Conservation (phyloP, 2,113 vertebrate species). For the Epinephelus cyanopodus region DNA sequence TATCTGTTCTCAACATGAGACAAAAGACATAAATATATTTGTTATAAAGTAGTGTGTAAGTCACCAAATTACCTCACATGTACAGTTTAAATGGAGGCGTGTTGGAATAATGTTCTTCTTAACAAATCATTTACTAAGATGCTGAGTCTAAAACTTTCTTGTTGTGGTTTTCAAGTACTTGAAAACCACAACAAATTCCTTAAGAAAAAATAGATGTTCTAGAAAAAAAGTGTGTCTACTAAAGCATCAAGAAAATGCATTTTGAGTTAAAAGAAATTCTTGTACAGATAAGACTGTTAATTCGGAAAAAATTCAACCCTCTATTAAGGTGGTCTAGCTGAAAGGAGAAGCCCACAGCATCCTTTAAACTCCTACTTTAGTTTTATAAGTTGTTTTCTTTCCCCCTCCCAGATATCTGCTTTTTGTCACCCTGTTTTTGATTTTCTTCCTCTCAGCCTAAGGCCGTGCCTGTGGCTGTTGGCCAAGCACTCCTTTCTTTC, state of each 20-base stretch:
- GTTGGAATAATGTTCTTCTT: neutral
- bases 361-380: constrained; percentile 23
- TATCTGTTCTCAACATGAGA: neutral
- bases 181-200: no score
- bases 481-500: constrained; percentile 25
- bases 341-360: neutral
- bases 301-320: neutral
- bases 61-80: neutral
- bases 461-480: constrained; percentile 56
- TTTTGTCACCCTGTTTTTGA: constrained; percentile 49
- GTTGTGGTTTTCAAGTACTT: no score
- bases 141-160: neutral
- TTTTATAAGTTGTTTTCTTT: neutral
- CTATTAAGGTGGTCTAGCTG: neutral
- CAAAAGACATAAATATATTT: constrained; percentile 16
- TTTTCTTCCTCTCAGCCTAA: constrained; percentile 28
- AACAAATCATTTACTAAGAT: neutral
- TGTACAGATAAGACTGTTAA: neutral
- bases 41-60: neutral
- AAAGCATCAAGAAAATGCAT: neutral
- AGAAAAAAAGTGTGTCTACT: neutral
- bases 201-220: no score
- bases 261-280: neutral
- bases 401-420: neutral
- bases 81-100: neutral